Evolutionary conservation across 2,113 vertebrate genomes (phyloP), one percentile per base, ranked within the genome.

Genomic region (Anthoscopus minutus): DNA sequence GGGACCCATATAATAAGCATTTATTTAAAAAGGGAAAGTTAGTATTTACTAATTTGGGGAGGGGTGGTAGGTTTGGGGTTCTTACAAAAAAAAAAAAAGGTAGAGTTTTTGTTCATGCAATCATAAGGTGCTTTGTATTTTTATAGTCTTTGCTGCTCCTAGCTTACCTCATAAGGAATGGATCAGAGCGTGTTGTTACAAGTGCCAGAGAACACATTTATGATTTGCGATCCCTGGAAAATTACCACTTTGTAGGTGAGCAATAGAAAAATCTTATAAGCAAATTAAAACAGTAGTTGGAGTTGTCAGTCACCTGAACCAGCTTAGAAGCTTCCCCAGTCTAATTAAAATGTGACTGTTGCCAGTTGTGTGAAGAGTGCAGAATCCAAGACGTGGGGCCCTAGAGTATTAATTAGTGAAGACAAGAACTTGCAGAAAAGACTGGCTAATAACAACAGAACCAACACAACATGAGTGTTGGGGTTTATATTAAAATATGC

Each of bases 171-270:
- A 99, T 99, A 98, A 98, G 98, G 98, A 99, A 99, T 88, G 99
- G 99, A 97, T 99, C 99, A 94, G 99, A 99, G 98, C 98, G 99
- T 93, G 99, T 99, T 97, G 99, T 99, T 97, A 99, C 99, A 97
- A 99, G 99, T 96, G 96, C 98, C 98, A 98, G 99, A 98, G 99
- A 99, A 98, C 99, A 99, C 98, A 98, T 99, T 97, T 99, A 99
- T 98, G 99, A 99, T 98, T 98, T 99, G 97, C 98, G 99, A 97
- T 99, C 99, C 93, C 98, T 99, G 97, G 99, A 99, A 98, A 99
- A 99, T 98, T 99, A 99, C 98, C 99, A 99, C 98, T 99, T 98
- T 98, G 98, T 99, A 98, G 99, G 99, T 99, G 98, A 99, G 98
- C 98, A 96, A 97, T 97, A 98, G 97, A 98, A 98, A 98, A 98